A percentile compares a stretch with the other conserved stretches of the same genome.
Conservation (phyloP, 2,113 vertebrate genomes). For the Oncorhynchus clarkii region DNA sequence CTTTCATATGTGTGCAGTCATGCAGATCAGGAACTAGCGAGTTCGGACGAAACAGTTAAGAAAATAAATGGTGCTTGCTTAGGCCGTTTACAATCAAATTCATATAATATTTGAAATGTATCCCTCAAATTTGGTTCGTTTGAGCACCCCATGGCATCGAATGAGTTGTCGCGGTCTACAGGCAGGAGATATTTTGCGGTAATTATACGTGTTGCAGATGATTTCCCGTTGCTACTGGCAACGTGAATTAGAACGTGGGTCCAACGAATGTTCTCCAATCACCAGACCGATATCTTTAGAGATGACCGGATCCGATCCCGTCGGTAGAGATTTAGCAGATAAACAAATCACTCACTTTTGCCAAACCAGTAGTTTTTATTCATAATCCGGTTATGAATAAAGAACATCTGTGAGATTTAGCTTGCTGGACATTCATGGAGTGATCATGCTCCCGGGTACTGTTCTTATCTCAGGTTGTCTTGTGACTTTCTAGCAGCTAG, state of each 20-base stretch:
- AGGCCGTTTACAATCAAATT: background rate
- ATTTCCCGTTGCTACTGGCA: slow-evolving; percentile 46
- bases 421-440: too few species aligned
- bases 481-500: too few species aligned
- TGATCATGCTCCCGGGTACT: too few species aligned
- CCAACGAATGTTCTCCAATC: slow-evolving; percentile 52
- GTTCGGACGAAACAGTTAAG: too few species aligned
- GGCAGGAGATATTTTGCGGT: background rate
- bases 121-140: background rate
- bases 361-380: too few species aligned
- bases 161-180: background rate
- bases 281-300: slow-evolving; percentile 5
- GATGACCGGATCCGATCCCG: background rate
- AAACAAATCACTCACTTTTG: too few species aligned
- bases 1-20: too few species aligned
- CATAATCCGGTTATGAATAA: background rate
- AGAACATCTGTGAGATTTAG: background rate
- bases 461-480: too few species aligned
- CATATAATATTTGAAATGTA: background rate
- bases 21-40: too few species aligned
- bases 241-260: slow-evolving; percentile 29
- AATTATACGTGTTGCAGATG: background rate
- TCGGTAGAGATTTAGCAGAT: too few species aligned
- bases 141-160: background rate
- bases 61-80: background rate